Evolutionary conservation across 2,888 invertebrate genomes (phyloP).

Genomic region (Mechanitis messenoides): DNA sequence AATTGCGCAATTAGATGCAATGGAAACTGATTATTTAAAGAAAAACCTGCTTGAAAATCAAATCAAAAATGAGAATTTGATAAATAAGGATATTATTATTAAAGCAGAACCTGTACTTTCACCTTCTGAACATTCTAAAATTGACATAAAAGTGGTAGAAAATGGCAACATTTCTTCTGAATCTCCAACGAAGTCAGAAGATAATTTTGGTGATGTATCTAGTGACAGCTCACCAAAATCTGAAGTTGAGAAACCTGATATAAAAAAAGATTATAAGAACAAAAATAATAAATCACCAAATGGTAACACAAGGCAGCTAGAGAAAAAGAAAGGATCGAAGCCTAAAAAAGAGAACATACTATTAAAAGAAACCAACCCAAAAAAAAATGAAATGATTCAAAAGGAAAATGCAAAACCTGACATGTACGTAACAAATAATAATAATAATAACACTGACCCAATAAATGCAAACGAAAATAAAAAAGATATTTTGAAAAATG

Average conservation of each 20-base stretch:
- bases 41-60: constrained; percentile 50
- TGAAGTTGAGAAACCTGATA: constrained; percentile 22
- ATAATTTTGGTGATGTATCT: constrained; percentile 61
- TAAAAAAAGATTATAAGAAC: constrained; percentile 19
- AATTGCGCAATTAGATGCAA: constrained; percentile 52
- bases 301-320: background rate
- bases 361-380: background rate
- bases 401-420: constrained; percentile 8
- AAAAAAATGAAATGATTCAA: background rate
- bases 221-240: constrained; percentile 54
- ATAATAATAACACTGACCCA: constrained; percentile 12
- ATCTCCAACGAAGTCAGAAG: constrained; percentile 59
- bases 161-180: constrained; percentile 39
- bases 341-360: background rate
- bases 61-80: constrained; percentile 55
- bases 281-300: constrained; percentile 8
- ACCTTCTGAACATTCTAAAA: constrained; percentile 4
- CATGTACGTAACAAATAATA: constrained; percentile 10
- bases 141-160: constrained; percentile 30
- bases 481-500: background rate
- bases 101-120: constrained; percentile 25
- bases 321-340: background rate
- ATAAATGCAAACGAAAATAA: constrained; percentile 9
- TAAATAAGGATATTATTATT: constrained; percentile 50
- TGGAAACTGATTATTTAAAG: constrained; percentile 61